Evolutionary conservation across 1,140 invertebrate species (phyloP).

Genomic region (Drosophila busckii): DNA sequence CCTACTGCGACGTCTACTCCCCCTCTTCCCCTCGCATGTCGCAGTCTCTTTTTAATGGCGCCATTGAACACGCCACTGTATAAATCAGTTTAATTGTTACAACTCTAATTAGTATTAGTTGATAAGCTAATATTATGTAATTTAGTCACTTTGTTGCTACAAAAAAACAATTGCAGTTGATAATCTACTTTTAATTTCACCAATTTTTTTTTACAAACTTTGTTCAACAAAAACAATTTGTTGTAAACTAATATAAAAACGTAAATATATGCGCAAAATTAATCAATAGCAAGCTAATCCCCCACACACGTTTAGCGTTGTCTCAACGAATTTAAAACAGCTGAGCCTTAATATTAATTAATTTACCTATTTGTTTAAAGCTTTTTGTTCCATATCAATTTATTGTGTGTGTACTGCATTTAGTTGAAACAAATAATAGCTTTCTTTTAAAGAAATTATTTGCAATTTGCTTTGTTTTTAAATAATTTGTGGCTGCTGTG

Average conservation of each 20-base stretch:
- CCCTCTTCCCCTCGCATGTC: background rate
- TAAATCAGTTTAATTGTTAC: constrained; percentile 70
- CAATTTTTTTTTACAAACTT: constrained; percentile 1
- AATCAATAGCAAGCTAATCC: background rate
- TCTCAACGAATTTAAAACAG: constrained; percentile 55
- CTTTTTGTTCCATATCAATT: constrained; percentile 2
- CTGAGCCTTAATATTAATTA: constrained; percentile 14
- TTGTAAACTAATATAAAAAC: background rate
- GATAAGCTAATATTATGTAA: constrained; percentile 48
- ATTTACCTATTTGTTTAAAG: background rate
- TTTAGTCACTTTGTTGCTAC: constrained; percentile 64
- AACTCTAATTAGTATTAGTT: constrained; percentile 50
- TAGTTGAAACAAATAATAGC: constrained; percentile 9
- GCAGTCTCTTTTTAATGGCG: constrained; percentile 24
- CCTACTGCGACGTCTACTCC: no score
- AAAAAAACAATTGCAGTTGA: no score
- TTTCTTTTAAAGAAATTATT: background rate
- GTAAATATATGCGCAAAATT: no score
- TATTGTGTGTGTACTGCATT: constrained; percentile 24
- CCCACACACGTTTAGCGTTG: constrained; percentile 13
- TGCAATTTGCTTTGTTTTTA: background rate
- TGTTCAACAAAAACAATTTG: constrained; percentile 3
- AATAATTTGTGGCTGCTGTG: constrained; percentile 11
- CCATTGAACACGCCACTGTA: constrained; percentile 46
- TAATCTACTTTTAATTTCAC: no score